These are phyloP conservation scores for Triplophysa yarkandensis DNA, from an alignment of 2,797 vertebrate species.

Conservation along the genomic window DNA sequence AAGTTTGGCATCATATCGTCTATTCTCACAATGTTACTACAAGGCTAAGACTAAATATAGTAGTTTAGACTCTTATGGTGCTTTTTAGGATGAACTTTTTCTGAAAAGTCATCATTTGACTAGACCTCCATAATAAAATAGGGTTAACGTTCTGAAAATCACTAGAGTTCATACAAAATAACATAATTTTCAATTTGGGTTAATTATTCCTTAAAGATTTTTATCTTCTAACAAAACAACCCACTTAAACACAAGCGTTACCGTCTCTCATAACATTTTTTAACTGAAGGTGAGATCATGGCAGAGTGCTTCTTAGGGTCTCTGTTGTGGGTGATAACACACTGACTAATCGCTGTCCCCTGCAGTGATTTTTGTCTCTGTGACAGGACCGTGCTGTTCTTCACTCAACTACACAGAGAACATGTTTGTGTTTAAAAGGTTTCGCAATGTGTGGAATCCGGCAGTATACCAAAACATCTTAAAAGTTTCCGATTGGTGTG, in stretches of 20 bases:
- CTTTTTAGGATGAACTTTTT: not conserved
- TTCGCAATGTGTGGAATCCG: not conserved
- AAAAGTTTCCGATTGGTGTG: not conserved
- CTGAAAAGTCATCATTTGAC: too few relatives aligned
- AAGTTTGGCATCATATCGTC: too few relatives aligned
- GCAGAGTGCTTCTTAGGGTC: not conserved
- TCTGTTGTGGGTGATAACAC: slow-evolving; percentile 55
- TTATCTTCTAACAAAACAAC: slow-evolving; percentile 28
- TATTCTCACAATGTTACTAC: not conserved
- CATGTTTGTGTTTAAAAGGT: slow-evolving; percentile 50
- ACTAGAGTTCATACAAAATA: too few relatives aligned
- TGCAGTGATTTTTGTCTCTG: slow-evolving; percentile 60
- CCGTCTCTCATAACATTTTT: not conserved
- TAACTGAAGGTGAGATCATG: slow-evolving; percentile 42
- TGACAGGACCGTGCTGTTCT: slow-evolving; percentile 54
- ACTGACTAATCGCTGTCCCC: slow-evolving; percentile 57
- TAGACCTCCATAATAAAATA: too few relatives aligned
- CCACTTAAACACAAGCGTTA: slow-evolving; percentile 16
- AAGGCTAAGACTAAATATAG: not conserved
- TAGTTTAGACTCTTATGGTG: not conserved
- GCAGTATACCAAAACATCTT: not conserved
- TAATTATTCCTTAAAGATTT: not conserved
- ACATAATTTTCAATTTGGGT: not conserved
- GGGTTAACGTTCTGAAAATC: too few relatives aligned
- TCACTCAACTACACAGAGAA: slow-evolving; percentile 60